Conservation (phyloP, 2,113 vertebrate species). For the Petroica traversi region DNA sequence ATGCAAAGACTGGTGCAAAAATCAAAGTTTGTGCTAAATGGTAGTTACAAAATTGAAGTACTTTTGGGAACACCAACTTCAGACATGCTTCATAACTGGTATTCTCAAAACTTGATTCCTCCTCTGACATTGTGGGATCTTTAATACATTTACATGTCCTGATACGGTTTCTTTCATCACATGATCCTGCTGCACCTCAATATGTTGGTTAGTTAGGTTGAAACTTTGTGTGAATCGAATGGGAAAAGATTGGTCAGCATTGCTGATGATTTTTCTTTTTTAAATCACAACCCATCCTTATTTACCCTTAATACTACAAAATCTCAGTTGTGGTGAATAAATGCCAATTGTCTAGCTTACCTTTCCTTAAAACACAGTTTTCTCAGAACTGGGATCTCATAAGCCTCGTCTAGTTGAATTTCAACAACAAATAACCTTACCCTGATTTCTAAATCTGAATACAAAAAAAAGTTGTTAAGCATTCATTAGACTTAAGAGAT, state of each 20-base stretch:
- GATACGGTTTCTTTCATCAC: not conserved
- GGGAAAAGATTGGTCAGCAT: not conserved
- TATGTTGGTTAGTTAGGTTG: not conserved
- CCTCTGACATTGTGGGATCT: not conserved
- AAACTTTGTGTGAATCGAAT: not conserved
- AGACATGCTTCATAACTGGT: fast-evolving
- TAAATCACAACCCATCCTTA: not conserved
- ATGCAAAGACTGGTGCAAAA: not conserved
- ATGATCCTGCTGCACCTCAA: not conserved
- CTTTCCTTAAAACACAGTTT: not conserved
- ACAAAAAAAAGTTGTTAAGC: not conserved
- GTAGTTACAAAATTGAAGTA: not conserved
- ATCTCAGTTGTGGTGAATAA: not conserved
- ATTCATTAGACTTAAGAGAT: not conserved
- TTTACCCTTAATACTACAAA: not conserved
- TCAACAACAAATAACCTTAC: not conserved
- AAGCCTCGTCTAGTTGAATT: not conserved
- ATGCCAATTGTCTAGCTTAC: not conserved
- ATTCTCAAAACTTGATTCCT: not conserved
- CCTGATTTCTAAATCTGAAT: not conserved
- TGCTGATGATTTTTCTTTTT: not conserved
- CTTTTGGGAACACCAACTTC: not conserved
- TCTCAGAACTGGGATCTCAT: not conserved
- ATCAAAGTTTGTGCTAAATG: not conserved
- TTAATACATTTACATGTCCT: not conserved